phyloP scores from a whole-genome alignment of 2,797 vertebrate species.

The Schizothorax lantsangensis region DNA sequence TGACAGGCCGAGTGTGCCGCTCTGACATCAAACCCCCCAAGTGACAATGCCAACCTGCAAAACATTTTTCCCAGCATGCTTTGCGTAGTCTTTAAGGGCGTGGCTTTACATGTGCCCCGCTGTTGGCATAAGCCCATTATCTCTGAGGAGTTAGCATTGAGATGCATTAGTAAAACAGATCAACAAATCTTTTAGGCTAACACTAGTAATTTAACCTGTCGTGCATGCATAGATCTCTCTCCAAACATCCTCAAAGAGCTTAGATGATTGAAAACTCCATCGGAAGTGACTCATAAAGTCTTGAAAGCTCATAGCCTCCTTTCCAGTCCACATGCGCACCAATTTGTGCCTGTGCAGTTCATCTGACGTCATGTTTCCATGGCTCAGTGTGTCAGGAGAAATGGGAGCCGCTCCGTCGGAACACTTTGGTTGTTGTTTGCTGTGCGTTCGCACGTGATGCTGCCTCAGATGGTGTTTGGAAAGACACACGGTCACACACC shows the following conservation, averaged over 20 bases:
- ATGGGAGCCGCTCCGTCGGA: constrained; percentile 37
- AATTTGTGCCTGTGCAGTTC: constrained; percentile 18
- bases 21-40: constrained; percentile 54
- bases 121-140: constrained; percentile 3
- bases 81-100: constrained; percentile 56
- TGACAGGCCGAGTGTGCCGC: constrained; percentile 30
- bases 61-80: constrained; percentile 68
- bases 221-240: background rate
- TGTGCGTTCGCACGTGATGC: constrained; percentile 26
- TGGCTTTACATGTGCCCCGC: constrained; percentile 63
- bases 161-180: constrained; percentile 5
- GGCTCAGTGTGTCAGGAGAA: constrained; percentile 62
- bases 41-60: constrained; percentile 65
- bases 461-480: constrained; percentile 27
- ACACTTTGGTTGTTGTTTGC: constrained; percentile 42
- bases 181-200: background rate
- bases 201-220: background rate
- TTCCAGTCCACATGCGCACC: background rate
- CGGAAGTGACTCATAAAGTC: background rate
- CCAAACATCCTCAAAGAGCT: background rate
- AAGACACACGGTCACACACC: constrained; percentile 38
- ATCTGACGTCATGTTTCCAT: constrained; percentile 69
- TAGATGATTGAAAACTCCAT: background rate
- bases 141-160: background rate
- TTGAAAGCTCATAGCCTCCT: background rate